Conservation (phyloP, 2,797 vertebrate genomes). For the Acrossocheilus wenchowensis region DNA sequence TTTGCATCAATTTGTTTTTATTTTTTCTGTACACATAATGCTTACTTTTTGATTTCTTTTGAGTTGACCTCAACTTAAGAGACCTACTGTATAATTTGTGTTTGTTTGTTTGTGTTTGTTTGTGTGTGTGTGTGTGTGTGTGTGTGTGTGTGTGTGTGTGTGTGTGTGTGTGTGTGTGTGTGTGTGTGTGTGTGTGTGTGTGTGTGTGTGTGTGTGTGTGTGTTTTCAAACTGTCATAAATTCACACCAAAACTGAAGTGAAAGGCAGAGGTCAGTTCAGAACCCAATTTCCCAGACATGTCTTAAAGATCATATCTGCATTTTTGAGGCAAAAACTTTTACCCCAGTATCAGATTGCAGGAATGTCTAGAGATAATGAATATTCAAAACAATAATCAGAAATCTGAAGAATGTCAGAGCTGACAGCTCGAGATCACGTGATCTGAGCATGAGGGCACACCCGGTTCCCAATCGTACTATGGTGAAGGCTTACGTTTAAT, state of each 20-base stretch:
- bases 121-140: neutral
- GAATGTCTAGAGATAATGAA: conserved; percentile 10
- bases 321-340: neutral
- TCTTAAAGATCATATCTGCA: conserved; percentile 12
- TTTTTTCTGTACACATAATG: no score
- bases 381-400: conserved; percentile 8
- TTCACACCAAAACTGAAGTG: neutral
- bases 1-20: no score
- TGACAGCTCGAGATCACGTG: conserved; percentile 28
- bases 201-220: conserved; percentile 1
- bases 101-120: no score
- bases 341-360: neutral
- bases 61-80: no score
- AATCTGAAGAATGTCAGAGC: conserved; percentile 1
- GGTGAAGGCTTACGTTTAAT: neutral
- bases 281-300: conserved; percentile 6
- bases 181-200: conserved; percentile 2
- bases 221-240: neutral
- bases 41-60: neutral
- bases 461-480: neutral
- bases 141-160: neutral
- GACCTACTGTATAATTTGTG: no score
- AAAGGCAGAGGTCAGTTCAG: neutral
- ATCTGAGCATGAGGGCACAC: neutral
- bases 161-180: neutral